Conservation (phyloP, 2,113 vertebrate genomes). For the Trogon surrucura region DNA sequence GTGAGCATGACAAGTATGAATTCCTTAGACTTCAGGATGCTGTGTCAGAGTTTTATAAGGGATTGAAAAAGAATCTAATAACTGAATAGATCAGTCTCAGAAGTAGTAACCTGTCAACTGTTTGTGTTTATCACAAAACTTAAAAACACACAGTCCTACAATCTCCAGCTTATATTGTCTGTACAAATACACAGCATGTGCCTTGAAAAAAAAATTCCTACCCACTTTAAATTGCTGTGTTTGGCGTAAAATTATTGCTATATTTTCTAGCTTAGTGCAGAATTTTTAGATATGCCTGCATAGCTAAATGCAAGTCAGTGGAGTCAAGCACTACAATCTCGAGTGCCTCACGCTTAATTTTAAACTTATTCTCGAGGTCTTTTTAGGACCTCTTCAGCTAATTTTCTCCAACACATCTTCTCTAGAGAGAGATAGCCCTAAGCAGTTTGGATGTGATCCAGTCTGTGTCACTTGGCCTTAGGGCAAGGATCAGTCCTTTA, state of each 20-base stretch:
- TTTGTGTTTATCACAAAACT: not conserved
- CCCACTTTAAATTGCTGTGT: not conserved
- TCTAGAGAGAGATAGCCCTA: not conserved
- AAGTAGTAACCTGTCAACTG: not conserved
- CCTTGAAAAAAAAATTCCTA: not conserved
- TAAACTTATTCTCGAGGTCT: not conserved
- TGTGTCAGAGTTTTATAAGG: not conserved
- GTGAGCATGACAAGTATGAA: slow-evolving; percentile 20
- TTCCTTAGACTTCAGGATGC: not conserved
- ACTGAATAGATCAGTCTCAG: not conserved
- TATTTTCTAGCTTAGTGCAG: not conserved
- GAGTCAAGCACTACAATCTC: not conserved
- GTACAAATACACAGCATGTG: not conserved
- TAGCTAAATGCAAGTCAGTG: not conserved
- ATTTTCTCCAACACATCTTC: not conserved
- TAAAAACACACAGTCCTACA: not conserved
- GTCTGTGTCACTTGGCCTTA: not conserved
- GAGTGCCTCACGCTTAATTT: not conserved
- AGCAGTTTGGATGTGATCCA: not conserved
- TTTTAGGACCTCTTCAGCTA: not conserved
- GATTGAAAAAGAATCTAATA: slow-evolving; percentile 9
- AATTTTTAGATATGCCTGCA: not conserved
- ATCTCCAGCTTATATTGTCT: not conserved
- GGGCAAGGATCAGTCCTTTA: not conserved
- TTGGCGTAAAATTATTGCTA: not conserved